A percentile compares a stretch with the other conserved stretches of the same genome.
Evolutionary conservation across 2,888 invertebrate species (phyloP).

Genomic region (Agrilus biguttatus): DNA sequence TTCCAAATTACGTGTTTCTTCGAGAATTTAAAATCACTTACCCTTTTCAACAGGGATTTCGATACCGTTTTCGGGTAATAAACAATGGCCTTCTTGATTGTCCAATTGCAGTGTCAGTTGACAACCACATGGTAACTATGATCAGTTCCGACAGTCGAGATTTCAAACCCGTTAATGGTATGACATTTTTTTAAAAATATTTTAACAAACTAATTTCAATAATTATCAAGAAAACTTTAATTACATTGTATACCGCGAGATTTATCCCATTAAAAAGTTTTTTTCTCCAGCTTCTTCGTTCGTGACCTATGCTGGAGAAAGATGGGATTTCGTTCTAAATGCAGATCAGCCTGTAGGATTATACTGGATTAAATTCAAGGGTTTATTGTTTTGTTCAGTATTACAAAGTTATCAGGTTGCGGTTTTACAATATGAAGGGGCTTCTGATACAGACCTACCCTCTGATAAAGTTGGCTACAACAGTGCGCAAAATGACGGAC

Average conservation of each 20-base stretch:
- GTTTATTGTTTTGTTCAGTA: slow-evolving; percentile 1
- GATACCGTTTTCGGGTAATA: slow-evolving; percentile 6
- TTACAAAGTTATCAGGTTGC: slow-evolving; percentile 2
- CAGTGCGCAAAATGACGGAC: no score
- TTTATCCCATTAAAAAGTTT: no score
- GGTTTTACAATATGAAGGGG: slow-evolving; percentile 2
- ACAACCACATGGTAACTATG: slow-evolving; percentile 4
- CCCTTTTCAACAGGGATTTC: not conserved
- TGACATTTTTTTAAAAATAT: not conserved
- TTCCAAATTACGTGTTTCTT: no score
- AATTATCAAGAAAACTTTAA: no score
- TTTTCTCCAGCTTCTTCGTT: slow-evolving; percentile 3
- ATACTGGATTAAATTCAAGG: slow-evolving; percentile 5
- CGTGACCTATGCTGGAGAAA: slow-evolving; percentile 4
- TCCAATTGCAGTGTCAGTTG: slow-evolving; percentile 4
- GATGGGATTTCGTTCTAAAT: slow-evolving; percentile 5
- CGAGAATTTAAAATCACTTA: no score
- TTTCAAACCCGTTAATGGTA: not conserved
- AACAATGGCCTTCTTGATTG: slow-evolving; percentile 5
- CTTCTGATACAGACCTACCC: no score
- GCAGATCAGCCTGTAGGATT: slow-evolving; percentile 1
- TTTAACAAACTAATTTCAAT: no score
- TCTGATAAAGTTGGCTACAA: no score
- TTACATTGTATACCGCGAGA: no score
- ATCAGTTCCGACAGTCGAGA: slow-evolving; percentile 4